phyloP scores from a whole-genome alignment of 2,113 vertebrate species.

The Nanorana parkeri region DNA sequence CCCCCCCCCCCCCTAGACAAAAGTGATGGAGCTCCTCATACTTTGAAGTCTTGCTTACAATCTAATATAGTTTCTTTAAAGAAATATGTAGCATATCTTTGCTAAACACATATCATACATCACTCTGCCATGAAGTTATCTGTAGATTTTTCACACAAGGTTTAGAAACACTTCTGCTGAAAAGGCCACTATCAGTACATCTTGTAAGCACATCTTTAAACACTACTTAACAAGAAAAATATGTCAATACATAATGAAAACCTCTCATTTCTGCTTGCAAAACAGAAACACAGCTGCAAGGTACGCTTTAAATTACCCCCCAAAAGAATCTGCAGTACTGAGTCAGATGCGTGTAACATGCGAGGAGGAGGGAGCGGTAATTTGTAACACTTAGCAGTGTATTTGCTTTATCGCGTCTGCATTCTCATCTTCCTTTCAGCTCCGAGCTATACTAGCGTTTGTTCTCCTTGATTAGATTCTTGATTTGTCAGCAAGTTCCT shows the following conservation, averaged over 20 bases:
- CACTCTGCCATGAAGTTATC: conserved; percentile 17
- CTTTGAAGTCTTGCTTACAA: neutral
- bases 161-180: conserved; percentile 62
- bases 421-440: conserved; percentile 71
- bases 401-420: conserved; percentile 73
- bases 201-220: conserved; percentile 84
- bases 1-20: no score
- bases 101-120: conserved; percentile 20
- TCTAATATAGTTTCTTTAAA: neutral
- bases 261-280: conserved; percentile 80
- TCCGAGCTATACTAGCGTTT: conserved; percentile 69
- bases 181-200: conserved; percentile 74
- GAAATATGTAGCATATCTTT: neutral
- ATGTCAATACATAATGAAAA: conserved; percentile 80
- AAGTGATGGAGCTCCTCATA: neutral
- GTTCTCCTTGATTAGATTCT: conserved; percentile 73
- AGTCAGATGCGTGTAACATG: conserved; percentile 26
- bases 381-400: conserved; percentile 77
- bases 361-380: conserved; percentile 68
- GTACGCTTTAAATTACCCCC: conserved; percentile 80
- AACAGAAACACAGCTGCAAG: conserved; percentile 79
- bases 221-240: conserved; percentile 84
- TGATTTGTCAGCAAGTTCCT: conserved; percentile 73
- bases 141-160: conserved; percentile 72
- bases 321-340: conserved; percentile 73